Conservation (phyloP, 1,140 invertebrate genomes). For the Meteorus sp. region DNA sequence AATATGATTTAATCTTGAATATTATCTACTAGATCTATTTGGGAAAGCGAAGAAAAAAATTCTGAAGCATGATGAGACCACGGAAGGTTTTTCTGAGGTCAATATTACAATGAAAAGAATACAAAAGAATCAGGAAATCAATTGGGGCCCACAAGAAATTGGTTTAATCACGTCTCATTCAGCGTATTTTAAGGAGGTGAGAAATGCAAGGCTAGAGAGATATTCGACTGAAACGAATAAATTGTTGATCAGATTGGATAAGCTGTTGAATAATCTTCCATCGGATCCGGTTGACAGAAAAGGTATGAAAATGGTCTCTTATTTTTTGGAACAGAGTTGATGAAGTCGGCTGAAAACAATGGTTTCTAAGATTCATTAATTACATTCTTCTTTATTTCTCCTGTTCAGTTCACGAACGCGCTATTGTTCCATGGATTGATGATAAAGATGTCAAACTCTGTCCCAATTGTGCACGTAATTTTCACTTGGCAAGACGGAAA, state of each 20-base stretch:
- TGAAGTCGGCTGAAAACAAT: no score
- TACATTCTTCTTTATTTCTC: slow-evolving; percentile 23
- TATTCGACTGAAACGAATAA: slow-evolving; percentile 95
- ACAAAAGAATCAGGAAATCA: slow-evolving; percentile 48
- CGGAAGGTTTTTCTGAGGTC: slow-evolving; percentile 60
- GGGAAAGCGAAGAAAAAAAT: slow-evolving; percentile 89
- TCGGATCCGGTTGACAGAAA: slow-evolving; percentile 80
- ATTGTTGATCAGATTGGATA: slow-evolving; percentile 90
- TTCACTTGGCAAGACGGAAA: slow-evolving; percentile 84
- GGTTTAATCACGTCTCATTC: slow-evolving; percentile 72
- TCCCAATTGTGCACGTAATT: slow-evolving; percentile 86
- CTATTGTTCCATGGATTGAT: slow-evolving; percentile 90
- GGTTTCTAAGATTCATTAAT: no score
- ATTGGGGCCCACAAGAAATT: slow-evolving; percentile 66
- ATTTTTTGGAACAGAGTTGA: no score
- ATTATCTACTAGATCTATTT: slow-evolving; percentile 70
- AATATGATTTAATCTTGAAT: slow-evolving; percentile 27
- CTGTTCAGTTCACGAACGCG: slow-evolving; percentile 74
- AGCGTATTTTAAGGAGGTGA: slow-evolving; percentile 76
- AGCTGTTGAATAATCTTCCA: slow-evolving; percentile 83
- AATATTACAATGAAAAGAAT: slow-evolving; percentile 37
- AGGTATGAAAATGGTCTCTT: no score
- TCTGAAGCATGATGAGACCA: slow-evolving; percentile 73
- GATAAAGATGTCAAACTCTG: slow-evolving; percentile 88
- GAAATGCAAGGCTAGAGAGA: slow-evolving; percentile 77